A percentile compares a stretch with the other conserved stretches of the same genome.
Conservation (phyloP, 2,797 vertebrate genomes). For the Thamnophis elegans region DNA sequence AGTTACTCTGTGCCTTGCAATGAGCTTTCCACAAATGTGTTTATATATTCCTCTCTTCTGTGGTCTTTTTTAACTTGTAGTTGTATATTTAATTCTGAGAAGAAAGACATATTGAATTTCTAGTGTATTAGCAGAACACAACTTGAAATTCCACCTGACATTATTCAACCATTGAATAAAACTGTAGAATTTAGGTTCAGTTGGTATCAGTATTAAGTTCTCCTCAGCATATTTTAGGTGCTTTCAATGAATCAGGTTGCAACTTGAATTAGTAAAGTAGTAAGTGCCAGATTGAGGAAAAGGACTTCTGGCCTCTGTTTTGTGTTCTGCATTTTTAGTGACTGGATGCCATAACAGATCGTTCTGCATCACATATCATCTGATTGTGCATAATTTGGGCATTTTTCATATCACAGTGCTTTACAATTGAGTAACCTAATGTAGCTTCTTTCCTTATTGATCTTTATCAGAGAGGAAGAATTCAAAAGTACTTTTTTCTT, state of each 20-base stretch:
- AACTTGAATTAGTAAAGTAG: slow-evolving; percentile 52
- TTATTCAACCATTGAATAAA: background rate
- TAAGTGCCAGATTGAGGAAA: slow-evolving; percentile 45
- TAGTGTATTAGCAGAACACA: background rate
- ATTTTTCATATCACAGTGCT: slow-evolving; percentile 52
- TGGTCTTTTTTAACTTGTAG: background rate
- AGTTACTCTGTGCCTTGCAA: background rate
- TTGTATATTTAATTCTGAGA: background rate
- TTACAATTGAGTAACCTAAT: slow-evolving; percentile 52
- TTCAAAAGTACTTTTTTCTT: background rate
- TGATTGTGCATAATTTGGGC: slow-evolving; percentile 57
- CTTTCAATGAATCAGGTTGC: slow-evolving; percentile 16
- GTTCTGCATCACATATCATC: slow-evolving; percentile 56
- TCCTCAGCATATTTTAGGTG: background rate
- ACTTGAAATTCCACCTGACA: background rate
- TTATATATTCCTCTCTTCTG: background rate
- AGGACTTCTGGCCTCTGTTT: slow-evolving; percentile 62
- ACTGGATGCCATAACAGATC: slow-evolving; percentile 57
- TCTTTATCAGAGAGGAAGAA: background rate
- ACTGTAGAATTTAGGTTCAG: background rate
- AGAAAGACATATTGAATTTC: background rate
- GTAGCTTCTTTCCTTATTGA: background rate
- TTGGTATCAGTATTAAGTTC: background rate
- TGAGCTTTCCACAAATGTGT: background rate
- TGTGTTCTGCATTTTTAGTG: slow-evolving; percentile 48